Evolutionary conservation across 1,140 invertebrate genomes (phyloP).

Genomic region (Dysdera silvatica): DNA sequence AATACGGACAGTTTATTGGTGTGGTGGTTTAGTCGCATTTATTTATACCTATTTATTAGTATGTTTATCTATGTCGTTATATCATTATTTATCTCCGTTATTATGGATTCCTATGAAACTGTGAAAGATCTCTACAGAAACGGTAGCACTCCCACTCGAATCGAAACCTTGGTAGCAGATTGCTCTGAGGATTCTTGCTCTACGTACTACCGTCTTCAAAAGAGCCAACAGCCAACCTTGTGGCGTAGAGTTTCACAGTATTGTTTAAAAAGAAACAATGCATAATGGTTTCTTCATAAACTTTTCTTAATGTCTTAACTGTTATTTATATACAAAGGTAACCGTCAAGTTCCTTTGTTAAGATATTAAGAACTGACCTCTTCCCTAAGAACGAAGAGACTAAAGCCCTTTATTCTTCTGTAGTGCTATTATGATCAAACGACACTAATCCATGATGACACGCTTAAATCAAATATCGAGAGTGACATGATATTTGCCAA

Average conservation of each 20-base stretch:
- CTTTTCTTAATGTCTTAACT: no score
- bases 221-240: not conserved
- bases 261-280: no score
- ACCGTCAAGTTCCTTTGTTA: no score
- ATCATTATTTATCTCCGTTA: conserved; percentile 95
- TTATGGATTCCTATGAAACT: conserved; percentile 98
- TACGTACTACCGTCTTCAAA: conserved; percentile 16
- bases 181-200: conserved; percentile 24
- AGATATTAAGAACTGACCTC: no score
- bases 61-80: conserved; percentile 97
- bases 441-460: no score
- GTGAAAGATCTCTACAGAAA: conserved; percentile 57
- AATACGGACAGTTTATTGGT: conserved; percentile 63
- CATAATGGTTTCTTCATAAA: no score
- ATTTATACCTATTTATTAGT: conserved; percentile 92
- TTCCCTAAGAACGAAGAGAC: no score
- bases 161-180: conserved; percentile 13
- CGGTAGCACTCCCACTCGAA: conserved; percentile 7
- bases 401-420: no score
- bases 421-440: no score
- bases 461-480: no score
- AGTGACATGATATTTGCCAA: no score
- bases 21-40: conserved; percentile 95
- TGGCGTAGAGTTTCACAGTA: conserved; percentile 14
- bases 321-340: no score